Evolutionary conservation across 64 coral and sea anemone genomes (phyloP), one percentile per base, ranked within the genome.

Genomic region (Porites australiensis): DNA sequence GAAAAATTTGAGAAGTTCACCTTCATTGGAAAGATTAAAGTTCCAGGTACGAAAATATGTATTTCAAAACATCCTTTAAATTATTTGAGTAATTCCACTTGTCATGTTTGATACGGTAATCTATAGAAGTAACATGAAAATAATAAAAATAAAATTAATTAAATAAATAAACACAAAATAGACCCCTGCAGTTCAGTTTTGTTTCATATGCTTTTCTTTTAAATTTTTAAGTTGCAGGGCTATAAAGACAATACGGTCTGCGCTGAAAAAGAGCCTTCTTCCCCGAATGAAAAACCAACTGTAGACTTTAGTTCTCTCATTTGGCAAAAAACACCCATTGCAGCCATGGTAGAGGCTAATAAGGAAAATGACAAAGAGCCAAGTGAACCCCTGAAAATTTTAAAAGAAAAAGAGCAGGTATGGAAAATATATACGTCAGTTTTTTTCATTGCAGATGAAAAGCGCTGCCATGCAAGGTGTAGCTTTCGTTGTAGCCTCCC

Each of bases 291-390:
- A 74, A 74, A 83, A 19, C 55, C 60, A 37, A 68, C 7, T 13
- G 52, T 87, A 66, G 49, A 86, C 50, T 87, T 93, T 20, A 86
- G 51, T 67, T 87, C 91, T 58, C 81, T 71, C 12, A 79, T 93
- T 21, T 93, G 85, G 82, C 71, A 87, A 75, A 86, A 93, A 79
- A 93, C 91, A 6, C 75, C 85, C 3, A 50, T 93, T 19, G 81
- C 82, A 4, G 21, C 50, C 9, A 37, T 75, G 67, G 47, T 27
- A 63, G 86, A 88, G 52, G 1, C 4, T 27, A 6, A 37, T 37
- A 37, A 75, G 22, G 70, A 75, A 70, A 37, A 74, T 21, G 15
- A 3, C 9, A 48, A 84, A 18, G 81, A 13, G 27, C 27, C 27
- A 69, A 48, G 51, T 19, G 62, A 83, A 18, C 27, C 13, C 20